Conservation (phyloP, 2,888 invertebrate species). For the Therioaphis trifolii region DNA sequence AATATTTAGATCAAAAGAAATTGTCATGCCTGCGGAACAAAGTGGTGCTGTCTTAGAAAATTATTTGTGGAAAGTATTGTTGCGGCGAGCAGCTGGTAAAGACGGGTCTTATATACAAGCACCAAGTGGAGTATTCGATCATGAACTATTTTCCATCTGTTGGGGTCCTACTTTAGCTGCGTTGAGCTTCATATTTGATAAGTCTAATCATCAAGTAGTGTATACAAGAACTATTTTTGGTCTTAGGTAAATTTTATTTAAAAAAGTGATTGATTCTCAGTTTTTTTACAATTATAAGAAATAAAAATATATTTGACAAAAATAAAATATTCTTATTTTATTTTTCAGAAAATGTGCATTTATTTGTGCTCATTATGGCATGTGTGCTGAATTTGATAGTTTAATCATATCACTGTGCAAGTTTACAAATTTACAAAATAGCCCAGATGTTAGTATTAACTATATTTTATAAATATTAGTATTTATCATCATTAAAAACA, state of each 20-base stretch:
- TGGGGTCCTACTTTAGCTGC: constrained; percentile 94
- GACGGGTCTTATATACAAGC: constrained; percentile 81
- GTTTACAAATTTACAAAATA: constrained; percentile 84
- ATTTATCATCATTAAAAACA: neutral
- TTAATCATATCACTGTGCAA: constrained; percentile 93
- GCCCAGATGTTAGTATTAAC: constrained; percentile 70
- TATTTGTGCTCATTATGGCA: constrained; percentile 81
- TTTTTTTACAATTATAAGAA: neutral
- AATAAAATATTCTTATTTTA: neutral
- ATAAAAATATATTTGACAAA: neutral
- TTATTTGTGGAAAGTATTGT: constrained; percentile 94
- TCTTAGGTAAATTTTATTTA: constrained; percentile 71
- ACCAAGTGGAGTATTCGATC: constrained; percentile 81
- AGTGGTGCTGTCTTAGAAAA: constrained; percentile 94
- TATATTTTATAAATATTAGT: too few relatives aligned
- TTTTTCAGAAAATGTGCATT: constrained; percentile 77
- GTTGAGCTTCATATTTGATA: constrained; percentile 85
- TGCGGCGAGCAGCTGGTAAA: constrained; percentile 80
- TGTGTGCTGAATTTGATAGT: constrained; percentile 90
- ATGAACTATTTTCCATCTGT: constrained; percentile 84
- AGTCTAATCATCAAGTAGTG: constrained; percentile 74
- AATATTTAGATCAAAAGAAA: constrained; percentile 85
- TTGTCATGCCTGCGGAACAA: constrained; percentile 99
- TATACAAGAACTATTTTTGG: constrained; percentile 79
- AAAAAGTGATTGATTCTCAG: constrained; percentile 32